Percentiles rank a stretch among this genome's conserved stretches.
Evolutionary conservation across 2,888 invertebrate species (phyloP).

Genomic region (Uropetala carovei): DNA sequence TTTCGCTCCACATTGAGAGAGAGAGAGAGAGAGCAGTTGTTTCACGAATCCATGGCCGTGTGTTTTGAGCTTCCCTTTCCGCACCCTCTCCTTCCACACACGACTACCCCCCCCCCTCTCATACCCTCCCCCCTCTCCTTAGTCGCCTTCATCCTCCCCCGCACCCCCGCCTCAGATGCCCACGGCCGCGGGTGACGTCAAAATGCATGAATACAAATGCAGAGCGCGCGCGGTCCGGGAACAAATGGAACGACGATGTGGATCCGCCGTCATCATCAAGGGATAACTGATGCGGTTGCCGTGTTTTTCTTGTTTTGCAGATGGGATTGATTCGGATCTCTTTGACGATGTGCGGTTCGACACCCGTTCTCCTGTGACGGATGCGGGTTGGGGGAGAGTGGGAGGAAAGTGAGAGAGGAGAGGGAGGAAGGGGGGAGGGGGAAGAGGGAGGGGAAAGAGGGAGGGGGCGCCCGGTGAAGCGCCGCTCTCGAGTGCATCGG

Average conservation of each 20-base stretch:
- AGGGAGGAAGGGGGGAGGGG: no score
- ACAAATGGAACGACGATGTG: constrained; percentile 25
- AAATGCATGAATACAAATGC: constrained; percentile 62
- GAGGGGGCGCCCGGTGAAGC: background rate
- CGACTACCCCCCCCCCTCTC: background rate
- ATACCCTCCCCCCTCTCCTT: background rate
- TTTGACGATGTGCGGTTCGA: constrained; percentile 60
- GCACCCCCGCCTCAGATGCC: background rate
- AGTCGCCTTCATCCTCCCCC: background rate
- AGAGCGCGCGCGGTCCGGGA: background rate
- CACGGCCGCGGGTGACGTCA: constrained; percentile 34
- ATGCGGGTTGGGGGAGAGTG: background rate
- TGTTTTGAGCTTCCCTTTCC: background rate
- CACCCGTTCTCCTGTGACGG: constrained; percentile 61
- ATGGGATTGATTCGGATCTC: constrained; percentile 61
- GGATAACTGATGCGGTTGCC: constrained; percentile 50
- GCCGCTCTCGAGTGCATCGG: background rate
- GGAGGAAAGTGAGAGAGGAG: no score
- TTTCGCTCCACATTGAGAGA: background rate
- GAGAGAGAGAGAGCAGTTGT: background rate
- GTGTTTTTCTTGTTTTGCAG: constrained; percentile 55
- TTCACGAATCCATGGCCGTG: background rate
- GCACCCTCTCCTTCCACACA: background rate
- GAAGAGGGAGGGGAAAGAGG: background rate
- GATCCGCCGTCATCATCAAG: constrained; percentile 14